These are phyloP conservation scores for Mimumesa dahlbomi DNA, from an alignment of 2,888 invertebrate species.

Conservation along the genomic window DNA sequence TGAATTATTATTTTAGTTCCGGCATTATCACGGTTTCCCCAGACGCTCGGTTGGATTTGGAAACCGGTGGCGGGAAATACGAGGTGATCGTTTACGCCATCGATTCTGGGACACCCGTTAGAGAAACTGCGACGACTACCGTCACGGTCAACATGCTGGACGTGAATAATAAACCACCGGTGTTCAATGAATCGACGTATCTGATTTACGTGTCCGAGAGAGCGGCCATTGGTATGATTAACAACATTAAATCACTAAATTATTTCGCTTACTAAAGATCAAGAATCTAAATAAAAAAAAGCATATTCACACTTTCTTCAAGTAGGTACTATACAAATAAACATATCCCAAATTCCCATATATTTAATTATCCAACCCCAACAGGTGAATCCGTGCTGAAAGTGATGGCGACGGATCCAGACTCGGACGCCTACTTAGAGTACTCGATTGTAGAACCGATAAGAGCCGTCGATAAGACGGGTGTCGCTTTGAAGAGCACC, in stretches of 20 bases:
- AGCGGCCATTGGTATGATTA: constrained; percentile 81
- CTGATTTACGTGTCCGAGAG: constrained; percentile 88
- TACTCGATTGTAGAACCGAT: constrained; percentile 87
- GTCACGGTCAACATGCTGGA: constrained; percentile 88
- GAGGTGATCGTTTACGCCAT: constrained; percentile 88
- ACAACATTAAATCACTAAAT: neutral
- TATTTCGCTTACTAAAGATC: neutral
- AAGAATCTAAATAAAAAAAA: too few species aligned
- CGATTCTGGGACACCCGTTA: constrained; percentile 87
- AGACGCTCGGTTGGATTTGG: constrained; percentile 87
- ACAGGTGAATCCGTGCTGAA: constrained; percentile 83
- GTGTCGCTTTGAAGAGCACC: constrained; percentile 85
- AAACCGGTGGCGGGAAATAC: constrained; percentile 85
- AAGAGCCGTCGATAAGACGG: constrained; percentile 88
- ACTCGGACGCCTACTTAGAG: constrained; percentile 85
- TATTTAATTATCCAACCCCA: neutral
- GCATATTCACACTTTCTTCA: too few species aligned
- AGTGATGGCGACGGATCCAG: constrained; percentile 87
- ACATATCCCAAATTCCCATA: too few species aligned
- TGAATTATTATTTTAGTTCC: constrained; percentile 80
- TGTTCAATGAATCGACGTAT: constrained; percentile 85
- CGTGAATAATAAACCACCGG: constrained; percentile 91
- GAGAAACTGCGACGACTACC: constrained; percentile 89
- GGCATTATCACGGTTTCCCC: constrained; percentile 87
- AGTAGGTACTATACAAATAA: too few species aligned